Percentiles rank a stretch among this genome's conserved stretches.
Conservation (phyloP, 2,888 invertebrate genomes). For the Doris montereyensis region DNA sequence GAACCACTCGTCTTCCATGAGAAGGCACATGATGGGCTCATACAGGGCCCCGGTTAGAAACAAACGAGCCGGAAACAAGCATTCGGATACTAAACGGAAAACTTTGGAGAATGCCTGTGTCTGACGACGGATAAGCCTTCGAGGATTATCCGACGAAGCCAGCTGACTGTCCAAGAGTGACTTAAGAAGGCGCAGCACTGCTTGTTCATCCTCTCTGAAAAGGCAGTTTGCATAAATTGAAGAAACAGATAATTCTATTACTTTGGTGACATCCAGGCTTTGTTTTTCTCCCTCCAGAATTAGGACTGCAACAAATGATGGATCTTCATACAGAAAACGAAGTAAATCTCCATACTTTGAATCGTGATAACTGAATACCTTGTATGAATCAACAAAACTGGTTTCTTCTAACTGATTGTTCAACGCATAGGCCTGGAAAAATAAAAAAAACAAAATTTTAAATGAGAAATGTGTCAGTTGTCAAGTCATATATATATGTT, state of each 20-base stretch:
- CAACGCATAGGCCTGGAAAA: conserved; percentile 40
- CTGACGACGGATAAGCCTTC: conserved; percentile 82
- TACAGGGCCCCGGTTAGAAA: conserved; percentile 94
- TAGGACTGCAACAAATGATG: conserved; percentile 81
- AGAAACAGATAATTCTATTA: conserved; percentile 52
- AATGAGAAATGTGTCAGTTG: not conserved
- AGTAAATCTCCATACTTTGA: conserved; percentile 82
- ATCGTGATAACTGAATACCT: conserved; percentile 77
- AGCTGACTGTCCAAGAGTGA: conserved; percentile 75
- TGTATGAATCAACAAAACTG: conserved; percentile 52
- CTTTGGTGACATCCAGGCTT: conserved; percentile 51
- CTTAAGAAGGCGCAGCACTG: conserved; percentile 68
- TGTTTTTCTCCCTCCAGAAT: conserved; percentile 77
- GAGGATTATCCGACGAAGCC: conserved; percentile 76
- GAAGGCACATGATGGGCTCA: conserved; percentile 89
- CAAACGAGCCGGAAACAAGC: conserved; percentile 90
- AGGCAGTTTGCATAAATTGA: conserved; percentile 81
- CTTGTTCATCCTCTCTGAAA: conserved; percentile 82
- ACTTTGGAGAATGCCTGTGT: conserved; percentile 85
- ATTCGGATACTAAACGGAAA: conserved; percentile 91
- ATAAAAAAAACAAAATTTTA: not conserved
- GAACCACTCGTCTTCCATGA: conserved; percentile 92
- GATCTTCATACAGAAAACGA: conserved; percentile 80
- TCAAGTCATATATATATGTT: not conserved
- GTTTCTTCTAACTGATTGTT: conserved; percentile 79